Base-by-base conservation (phyloP, 2,888 invertebrate species). In the Parapristionchus giblindavisi region DNA sequence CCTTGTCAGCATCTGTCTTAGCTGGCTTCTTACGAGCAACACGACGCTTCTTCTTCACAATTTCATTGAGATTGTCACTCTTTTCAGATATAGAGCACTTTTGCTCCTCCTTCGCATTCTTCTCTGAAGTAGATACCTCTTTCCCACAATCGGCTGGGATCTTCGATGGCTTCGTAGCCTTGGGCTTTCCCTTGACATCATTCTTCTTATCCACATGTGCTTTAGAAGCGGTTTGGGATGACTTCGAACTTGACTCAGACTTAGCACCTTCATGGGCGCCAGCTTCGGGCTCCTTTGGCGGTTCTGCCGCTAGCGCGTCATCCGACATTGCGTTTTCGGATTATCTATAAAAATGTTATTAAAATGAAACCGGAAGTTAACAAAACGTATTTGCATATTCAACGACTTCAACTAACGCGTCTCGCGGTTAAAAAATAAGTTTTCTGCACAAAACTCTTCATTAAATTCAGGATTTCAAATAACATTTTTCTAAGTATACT, bases 151-250 rank as follows among this genome's bases (percentile, higher is more conserved):
- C 48, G n/a, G n/a, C n/a, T n/a, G n/a, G n/a, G n/a, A n/a, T n/a
- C n/a, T n/a, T n/a, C n/a, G n/a, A n/a, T 17, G 40, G 40, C 27
- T 63, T 63, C 40, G 63, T 27, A 60, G 34, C 60, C 40, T 63
- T 63, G 63, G 40, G 40, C 38, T 60, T 60, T 21, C 34, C 36
- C 43, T 40, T 63, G 3, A 29, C 63, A 27, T 63, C 43, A 27
- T n/a, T 29, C 66, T 66, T 66, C 51, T 66, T 66, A 34, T 66
- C 63, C n/a, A 11, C 63, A n/a, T 5, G 27, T 63, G 14, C 63
- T 34, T 63, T 34, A 3, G 38, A 14, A 63, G 43, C 24, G 21
- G 43, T 38, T 29, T 63, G 38, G 40, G 40, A 43, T 27, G 40
- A 24, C 24, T 38, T 6, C 27, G 63, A n/a, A 27, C 14, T 43